Evolutionary conservation across 1,140 invertebrate species (phyloP), one percentile per base, ranked within the genome.

Genomic region (Aplysia californica): DNA sequence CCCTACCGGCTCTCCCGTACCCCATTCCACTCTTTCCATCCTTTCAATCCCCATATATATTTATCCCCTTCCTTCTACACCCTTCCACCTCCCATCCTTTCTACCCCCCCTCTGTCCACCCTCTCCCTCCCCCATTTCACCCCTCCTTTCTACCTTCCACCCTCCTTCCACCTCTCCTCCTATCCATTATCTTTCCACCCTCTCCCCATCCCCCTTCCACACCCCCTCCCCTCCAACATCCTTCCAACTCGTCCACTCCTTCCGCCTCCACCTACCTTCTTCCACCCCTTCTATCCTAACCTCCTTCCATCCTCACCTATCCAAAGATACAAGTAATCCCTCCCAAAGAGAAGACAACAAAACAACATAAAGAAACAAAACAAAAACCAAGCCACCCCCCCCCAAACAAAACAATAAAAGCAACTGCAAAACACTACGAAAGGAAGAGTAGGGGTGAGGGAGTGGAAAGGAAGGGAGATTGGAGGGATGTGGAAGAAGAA

Each of bases 21-120:
- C 66, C 23, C 35, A 31, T 33, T 15, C 67, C 33, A 10, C 18
- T 23, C 68, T 69, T 35, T 55, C 44, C 50, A 38, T 50, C 26
- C 41, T n/a, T n/a, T n/a, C n/a, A n/a, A n/a, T 36, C 10, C 66
- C 70, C 55, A 23, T 33, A 38, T 72, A 75, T 23, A 61, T n/a
- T 36, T 68, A 39, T 26, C 39, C 70, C 1, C 33, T 2, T 10
- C 44, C 55, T 38, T 75, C 36, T 15, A 20, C 59, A 26, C n/a
- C 68, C 15, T 41, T 33, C 23, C 26, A 23, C 31, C 38, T 15
- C 55, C n/a, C 65, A 67, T 26, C 6, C 20, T 26, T 26, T 18
- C 36, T 33, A 67, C 15, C 4, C 21, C 15, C 65, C 29, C 36
- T 18, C 15, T 36, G 15, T 18, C 20, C 65, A 67, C 20, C 65